Evolutionary conservation across 2,888 invertebrate genomes (phyloP).

Genomic region (Limnephilus auricula): DNA sequence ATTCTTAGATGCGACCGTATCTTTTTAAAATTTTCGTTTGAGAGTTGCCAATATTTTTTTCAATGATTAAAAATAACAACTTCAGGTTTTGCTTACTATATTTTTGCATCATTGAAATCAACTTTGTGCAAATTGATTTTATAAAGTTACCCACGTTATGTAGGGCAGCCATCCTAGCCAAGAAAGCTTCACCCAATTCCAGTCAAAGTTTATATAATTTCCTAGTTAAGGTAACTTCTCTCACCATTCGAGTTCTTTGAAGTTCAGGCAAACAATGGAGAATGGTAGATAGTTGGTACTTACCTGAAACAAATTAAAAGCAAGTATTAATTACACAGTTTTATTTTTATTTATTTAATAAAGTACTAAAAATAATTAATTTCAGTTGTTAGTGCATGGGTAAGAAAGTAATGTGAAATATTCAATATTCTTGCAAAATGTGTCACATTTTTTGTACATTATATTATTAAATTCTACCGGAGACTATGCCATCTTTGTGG

Average conservation of each 20-base stretch:
- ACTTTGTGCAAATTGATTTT: background rate
- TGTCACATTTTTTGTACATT: too few species aligned
- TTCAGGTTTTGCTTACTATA: background rate
- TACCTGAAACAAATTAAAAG: background rate
- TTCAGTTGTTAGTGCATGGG: too few species aligned
- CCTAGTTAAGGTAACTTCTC: background rate
- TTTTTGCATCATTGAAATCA: background rate
- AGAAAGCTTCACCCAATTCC: background rate
- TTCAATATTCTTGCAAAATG: too few species aligned
- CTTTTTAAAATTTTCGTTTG: too few species aligned
- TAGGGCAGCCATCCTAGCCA: background rate
- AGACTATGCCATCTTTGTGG: too few species aligned
- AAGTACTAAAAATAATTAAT: too few species aligned
- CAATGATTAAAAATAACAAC: too few species aligned
- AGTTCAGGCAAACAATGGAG: background rate
- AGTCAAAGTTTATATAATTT: background rate
- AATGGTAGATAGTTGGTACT: background rate
- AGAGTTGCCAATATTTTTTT: too few species aligned
- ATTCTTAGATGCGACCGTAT: too few species aligned
- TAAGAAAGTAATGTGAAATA: too few species aligned
- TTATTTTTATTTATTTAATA: background rate
- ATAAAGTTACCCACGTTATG: background rate
- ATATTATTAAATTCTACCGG: too few species aligned
- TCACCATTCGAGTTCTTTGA: background rate
- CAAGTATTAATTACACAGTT: background rate